These are phyloP conservation scores for Axea sp. DNA, from an alignment of 2,888 invertebrate genomes.

Conservation along the genomic window DNA sequence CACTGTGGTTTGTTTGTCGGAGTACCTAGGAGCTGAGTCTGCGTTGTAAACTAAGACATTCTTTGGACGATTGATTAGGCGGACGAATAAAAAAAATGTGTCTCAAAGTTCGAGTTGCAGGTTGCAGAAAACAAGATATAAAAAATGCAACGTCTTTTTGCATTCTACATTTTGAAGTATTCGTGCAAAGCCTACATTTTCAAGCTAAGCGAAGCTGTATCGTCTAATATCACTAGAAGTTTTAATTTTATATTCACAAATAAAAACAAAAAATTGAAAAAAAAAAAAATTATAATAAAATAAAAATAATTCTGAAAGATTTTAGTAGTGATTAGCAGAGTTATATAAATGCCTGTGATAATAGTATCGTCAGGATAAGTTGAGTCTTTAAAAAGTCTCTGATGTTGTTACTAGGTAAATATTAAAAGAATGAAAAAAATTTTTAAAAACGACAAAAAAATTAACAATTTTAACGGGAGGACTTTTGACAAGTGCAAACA, in stretches of 20 bases:
- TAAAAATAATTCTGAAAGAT: slow-evolving; percentile 73
- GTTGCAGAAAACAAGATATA: slow-evolving; percentile 15
- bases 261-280: slow-evolving; percentile 47
- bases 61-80: slow-evolving; percentile 32
- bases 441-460: slow-evolving; percentile 26
- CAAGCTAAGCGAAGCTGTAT: slow-evolving; percentile 74
- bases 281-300: slow-evolving; percentile 65
- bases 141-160: slow-evolving; percentile 36
- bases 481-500: slow-evolving; percentile 38
- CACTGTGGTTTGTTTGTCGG: background rate
- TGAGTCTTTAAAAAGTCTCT: slow-evolving; percentile 84
- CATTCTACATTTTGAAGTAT: slow-evolving; percentile 56
- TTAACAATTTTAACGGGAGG: slow-evolving; percentile 50
- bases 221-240: slow-evolving; percentile 76
- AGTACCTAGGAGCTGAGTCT: slow-evolving; percentile 15
- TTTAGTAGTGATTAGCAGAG: slow-evolving; percentile 79
- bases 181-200: slow-evolving; percentile 71
- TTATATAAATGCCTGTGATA: slow-evolving; percentile 84
- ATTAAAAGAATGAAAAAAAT: slow-evolving; percentile 65
- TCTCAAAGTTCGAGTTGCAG: slow-evolving; percentile 55
- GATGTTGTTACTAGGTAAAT: slow-evolving; percentile 80
- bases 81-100: slow-evolving; percentile 20
- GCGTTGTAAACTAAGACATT: slow-evolving; percentile 30
- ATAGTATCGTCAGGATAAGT: slow-evolving; percentile 86
- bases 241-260: slow-evolving; percentile 73